Conservation (phyloP, 2,888 invertebrate genomes). For the Hedya salicella region DNA sequence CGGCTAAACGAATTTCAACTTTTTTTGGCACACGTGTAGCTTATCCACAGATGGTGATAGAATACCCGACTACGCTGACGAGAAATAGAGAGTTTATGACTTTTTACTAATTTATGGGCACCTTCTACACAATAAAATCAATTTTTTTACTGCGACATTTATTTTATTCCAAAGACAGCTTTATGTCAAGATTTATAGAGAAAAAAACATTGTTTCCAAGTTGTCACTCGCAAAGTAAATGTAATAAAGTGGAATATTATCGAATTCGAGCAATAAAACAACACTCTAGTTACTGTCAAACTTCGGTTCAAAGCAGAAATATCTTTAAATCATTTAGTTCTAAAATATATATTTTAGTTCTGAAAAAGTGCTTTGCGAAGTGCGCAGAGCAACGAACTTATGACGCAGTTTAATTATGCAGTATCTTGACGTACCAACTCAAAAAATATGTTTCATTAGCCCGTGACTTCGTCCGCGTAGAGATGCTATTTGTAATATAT, state of each 20-base stretch:
- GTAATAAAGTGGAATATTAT: background rate
- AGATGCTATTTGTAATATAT: too few relatives aligned
- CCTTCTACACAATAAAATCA: too few relatives aligned
- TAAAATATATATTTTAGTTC: constrained; percentile 12
- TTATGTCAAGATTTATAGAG: background rate
- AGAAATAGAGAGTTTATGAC: too few relatives aligned
- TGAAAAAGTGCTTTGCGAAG: constrained; percentile 18
- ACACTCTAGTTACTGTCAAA: constrained; percentile 12
- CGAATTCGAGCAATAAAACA: background rate
- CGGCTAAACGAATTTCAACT: too few relatives aligned
- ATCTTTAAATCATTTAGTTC: constrained; percentile 15
- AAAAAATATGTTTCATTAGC: too few relatives aligned
- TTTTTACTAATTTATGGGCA: too few relatives aligned
- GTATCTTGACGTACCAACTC: background rate
- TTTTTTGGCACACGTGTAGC: too few relatives aligned
- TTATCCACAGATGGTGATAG: too few relatives aligned
- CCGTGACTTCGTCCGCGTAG: too few relatives aligned
- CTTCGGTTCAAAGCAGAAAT: background rate
- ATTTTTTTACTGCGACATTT: too few relatives aligned
- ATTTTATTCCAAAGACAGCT: background rate
- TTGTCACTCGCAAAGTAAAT: background rate
- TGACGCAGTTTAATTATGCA: constrained; percentile 1
- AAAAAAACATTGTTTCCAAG: background rate
- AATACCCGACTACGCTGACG: too few relatives aligned
- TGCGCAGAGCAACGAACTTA: constrained; percentile 6